Percentiles rank a stretch among this genome's conserved stretches.
Evolutionary conservation across 2,888 invertebrate species (phyloP).

Genomic region (Liopterus haemorrhoidalis): DNA sequence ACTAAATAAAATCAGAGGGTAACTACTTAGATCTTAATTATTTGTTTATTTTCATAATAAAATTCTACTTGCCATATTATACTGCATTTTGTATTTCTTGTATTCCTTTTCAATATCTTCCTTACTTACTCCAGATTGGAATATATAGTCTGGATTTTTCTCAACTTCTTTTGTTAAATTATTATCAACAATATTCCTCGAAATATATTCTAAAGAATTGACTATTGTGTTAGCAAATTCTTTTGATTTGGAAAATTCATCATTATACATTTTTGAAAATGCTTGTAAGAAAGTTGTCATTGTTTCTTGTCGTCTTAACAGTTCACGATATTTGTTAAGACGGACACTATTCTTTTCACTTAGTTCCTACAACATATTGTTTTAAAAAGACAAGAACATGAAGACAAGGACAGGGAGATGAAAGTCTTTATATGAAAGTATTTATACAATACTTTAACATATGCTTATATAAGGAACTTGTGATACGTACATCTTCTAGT

Average conservation of each 20-base stretch:
- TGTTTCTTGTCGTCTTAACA: conserved; percentile 19
- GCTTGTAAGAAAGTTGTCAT: conserved; percentile 16
- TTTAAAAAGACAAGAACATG: no score
- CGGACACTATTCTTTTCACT: conserved; percentile 20
- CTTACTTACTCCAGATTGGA: conserved; percentile 17
- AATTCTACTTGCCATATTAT: conserved; percentile 12
- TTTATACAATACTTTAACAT: no score
- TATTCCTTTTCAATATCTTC: conserved; percentile 19
- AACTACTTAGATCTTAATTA: neutral
- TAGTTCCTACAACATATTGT: conserved; percentile 15
- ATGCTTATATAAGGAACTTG: neutral
- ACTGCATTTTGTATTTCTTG: conserved; percentile 14
- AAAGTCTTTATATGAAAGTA: no score
- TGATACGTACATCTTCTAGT: conserved; percentile 17
- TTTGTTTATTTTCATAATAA: neutral
- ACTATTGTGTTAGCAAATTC: conserved; percentile 19
- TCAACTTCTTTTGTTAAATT: conserved; percentile 32
- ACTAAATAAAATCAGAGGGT: neutral
- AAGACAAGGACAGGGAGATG: no score
- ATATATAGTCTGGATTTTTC: conserved; percentile 24
- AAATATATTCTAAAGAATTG: conserved; percentile 27
- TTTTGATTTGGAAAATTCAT: conserved; percentile 11
- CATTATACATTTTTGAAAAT: conserved; percentile 9
- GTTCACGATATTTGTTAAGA: conserved; percentile 18
- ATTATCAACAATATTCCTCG: conserved; percentile 28